Percentiles rank a stretch among this genome's conserved stretches.
phyloP scores from a whole-genome alignment of 2,888 invertebrate genomes.

The Loripinus fragilis region DNA sequence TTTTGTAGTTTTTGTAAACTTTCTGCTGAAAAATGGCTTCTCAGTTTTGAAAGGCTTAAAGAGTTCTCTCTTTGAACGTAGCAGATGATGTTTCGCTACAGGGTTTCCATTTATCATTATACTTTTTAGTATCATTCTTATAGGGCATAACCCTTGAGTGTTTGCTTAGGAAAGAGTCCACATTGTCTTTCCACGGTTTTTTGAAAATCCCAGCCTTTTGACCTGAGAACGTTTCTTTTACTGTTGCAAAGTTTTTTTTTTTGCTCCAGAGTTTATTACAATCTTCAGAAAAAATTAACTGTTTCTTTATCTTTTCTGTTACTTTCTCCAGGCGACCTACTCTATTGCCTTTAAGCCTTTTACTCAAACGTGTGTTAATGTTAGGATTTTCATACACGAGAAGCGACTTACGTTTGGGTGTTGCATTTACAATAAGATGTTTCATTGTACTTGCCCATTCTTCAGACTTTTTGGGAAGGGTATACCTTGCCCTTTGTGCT shows the following conservation, averaged over 20 bases:
- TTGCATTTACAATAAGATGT: conserved; percentile 24
- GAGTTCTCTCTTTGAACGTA: conserved; percentile 20
- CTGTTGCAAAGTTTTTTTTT: not conserved
- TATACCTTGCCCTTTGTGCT: conserved; percentile 6
- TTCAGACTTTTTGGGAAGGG: not conserved
- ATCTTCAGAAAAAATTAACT: conserved; percentile 18
- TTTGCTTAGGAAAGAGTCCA: not conserved
- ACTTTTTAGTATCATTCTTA: conserved; percentile 22
- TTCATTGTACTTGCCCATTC: conserved; percentile 24
- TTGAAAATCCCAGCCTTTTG: not conserved
- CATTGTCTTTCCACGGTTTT: conserved; percentile 12
- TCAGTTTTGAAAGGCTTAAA: conserved; percentile 28
- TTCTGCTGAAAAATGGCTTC: conserved; percentile 20
- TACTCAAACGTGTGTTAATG: not conserved
- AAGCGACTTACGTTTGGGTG: conserved; percentile 12
- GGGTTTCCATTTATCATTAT: conserved; percentile 12
- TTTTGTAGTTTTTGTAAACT: conserved; percentile 24
- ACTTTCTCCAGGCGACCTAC: conserved; percentile 18
- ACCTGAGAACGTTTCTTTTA: not conserved
- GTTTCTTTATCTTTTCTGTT: conserved; percentile 11
- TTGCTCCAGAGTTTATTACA: not conserved
- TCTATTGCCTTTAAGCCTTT: conserved; percentile 17
- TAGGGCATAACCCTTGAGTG: conserved; percentile 24
- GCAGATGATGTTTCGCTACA: conserved; percentile 29
- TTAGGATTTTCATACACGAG: not conserved